Percentiles rank a stretch among this genome's conserved stretches.
These are phyloP conservation scores for Poeciliopsis presidionis DNA, from an alignment of 2,797 vertebrate genomes.

Conservation along the genomic window DNA sequence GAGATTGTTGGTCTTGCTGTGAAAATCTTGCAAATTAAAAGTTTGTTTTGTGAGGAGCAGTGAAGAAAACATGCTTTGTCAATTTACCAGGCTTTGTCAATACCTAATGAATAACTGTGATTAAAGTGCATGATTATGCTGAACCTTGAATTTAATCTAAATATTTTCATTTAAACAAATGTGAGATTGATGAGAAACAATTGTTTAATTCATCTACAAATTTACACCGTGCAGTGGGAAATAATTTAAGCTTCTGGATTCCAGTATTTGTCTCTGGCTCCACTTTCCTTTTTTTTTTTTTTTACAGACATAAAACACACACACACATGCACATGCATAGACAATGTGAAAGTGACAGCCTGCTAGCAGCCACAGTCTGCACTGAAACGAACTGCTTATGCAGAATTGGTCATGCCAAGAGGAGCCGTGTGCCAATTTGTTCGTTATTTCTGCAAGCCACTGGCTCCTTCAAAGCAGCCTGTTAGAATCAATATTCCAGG, in stretches of 20 bases:
- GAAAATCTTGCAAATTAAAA: neutral
- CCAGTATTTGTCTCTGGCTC: neutral
- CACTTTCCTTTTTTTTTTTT: neutral
- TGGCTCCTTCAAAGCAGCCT: neutral
- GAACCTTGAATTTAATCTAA: neutral
- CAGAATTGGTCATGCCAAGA: slow-evolving; percentile 1
- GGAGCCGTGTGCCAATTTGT: slow-evolving; percentile 1
- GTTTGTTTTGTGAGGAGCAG: neutral
- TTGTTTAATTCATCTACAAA: neutral
- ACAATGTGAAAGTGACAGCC: slow-evolving; percentile 4
- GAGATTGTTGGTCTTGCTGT: neutral
- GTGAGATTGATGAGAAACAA: neutral
- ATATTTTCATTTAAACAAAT: neutral
- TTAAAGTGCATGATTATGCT: neutral
- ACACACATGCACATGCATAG: neutral
- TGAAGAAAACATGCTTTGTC: neutral
- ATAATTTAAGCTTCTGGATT: neutral
- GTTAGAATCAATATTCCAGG: neutral
- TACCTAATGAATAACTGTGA: neutral
- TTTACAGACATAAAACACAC: neutral
- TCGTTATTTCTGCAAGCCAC: slow-evolving; percentile 1
- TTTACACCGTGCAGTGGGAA: neutral
- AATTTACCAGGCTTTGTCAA: neutral
- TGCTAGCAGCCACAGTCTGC: slow-evolving; percentile 2
- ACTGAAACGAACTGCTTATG: slow-evolving; percentile 9